A percentile compares a stretch with the other conserved stretches of the same genome.
Conservation (phyloP, 2,888 invertebrate genomes). For the Calliscelio sp. region DNA sequence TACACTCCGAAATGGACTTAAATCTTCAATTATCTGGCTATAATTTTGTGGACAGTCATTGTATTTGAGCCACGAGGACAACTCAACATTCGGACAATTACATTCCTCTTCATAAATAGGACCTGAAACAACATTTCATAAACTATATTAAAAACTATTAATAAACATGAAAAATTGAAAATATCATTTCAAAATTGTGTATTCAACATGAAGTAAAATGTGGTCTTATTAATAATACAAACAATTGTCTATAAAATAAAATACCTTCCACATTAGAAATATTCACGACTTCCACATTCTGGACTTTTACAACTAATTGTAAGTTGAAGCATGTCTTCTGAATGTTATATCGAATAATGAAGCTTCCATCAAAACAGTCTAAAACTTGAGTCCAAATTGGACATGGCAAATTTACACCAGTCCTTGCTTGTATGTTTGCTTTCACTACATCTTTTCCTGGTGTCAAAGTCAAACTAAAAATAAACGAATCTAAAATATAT, state of each 20-base stretch:
- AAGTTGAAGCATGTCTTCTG: constrained; percentile 92
- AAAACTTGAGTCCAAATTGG: constrained; percentile 92
- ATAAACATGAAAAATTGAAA: no score
- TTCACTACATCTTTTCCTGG: constrained; percentile 86
- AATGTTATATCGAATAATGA: constrained; percentile 93
- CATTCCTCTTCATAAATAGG: constrained; percentile 93
- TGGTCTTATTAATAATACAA: no score
- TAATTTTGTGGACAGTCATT: constrained; percentile 90
- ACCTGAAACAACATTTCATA: constrained; percentile 87
- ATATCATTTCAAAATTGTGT: no score
- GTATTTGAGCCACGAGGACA: constrained; percentile 89
- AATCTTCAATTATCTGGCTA: constrained; percentile 90
- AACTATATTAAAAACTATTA: no score
- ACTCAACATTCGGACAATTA: constrained; percentile 90
- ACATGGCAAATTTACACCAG: constrained; percentile 88
- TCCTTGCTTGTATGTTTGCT: constrained; percentile 88
- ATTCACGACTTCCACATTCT: constrained; percentile 88
- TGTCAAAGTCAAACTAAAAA: constrained; percentile 66
- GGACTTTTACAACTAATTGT: constrained; percentile 89
- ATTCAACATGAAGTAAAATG: no score
- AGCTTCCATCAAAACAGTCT: constrained; percentile 93
- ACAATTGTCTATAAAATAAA: constrained; percentile 14
- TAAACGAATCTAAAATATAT: background rate
- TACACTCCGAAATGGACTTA: constrained; percentile 89
- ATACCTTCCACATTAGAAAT: constrained; percentile 89